Evolutionary conservation across 2,797 vertebrate species (phyloP).

Genomic region (Sibirionetta formosa): DNA sequence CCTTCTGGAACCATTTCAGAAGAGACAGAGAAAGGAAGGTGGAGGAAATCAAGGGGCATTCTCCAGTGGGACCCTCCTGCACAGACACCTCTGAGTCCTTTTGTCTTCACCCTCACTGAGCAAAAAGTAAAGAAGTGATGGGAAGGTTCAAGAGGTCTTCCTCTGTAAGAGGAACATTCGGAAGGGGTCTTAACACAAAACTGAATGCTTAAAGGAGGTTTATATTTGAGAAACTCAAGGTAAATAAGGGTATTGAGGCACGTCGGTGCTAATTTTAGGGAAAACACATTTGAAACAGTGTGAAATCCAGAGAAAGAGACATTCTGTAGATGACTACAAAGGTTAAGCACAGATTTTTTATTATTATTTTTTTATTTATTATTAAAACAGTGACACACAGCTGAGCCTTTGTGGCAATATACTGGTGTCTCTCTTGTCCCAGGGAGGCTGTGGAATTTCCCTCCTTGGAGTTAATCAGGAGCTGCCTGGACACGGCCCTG

Average conservation of each 20-base stretch:
- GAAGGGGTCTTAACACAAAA: not conserved
- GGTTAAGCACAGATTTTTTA: not conserved
- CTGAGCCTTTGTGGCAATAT: not conserved
- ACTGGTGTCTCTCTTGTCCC: not conserved
- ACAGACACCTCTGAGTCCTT: fast-evolving
- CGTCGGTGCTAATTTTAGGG: not conserved
- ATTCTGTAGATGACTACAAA: not conserved
- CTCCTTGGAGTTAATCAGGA: not conserved
- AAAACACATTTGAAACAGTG: not conserved
- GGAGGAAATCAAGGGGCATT: not conserved
- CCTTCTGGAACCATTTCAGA: not conserved
- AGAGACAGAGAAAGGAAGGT: not conserved
- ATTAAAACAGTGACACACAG: not conserved
- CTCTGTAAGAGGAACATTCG: not conserved
- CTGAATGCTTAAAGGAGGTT: not conserved
- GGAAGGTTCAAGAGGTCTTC: not conserved
- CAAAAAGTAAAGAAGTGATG: not conserved
- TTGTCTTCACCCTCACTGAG: fast-evolving
- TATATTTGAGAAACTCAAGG: not conserved
- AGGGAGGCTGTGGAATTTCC: too few species aligned
- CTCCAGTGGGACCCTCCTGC: not conserved
- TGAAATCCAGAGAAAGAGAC: not conserved
- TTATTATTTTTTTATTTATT: too few species aligned
- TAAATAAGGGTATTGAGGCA: not conserved
- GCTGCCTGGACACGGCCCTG: not conserved